Percentiles rank a stretch among this genome's conserved stretches.
Evolutionary conservation across 2,113 vertebrate genomes (phyloP).

Genomic region (Lagopus muta): DNA sequence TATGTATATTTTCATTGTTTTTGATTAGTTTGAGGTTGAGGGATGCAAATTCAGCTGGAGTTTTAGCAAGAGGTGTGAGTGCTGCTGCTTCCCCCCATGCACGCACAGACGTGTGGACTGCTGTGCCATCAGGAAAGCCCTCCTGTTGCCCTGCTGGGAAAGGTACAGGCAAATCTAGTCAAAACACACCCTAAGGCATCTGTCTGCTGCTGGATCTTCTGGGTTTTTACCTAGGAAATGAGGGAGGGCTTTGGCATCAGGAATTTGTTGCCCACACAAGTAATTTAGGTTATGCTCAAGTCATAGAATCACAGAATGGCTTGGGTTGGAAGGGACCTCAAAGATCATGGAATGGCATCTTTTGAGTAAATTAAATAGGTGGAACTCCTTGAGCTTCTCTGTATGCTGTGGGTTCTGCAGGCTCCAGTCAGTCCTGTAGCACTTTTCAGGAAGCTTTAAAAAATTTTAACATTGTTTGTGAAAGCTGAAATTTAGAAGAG

Average conservation of each 20-base stretch:
- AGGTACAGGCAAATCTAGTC: neutral
- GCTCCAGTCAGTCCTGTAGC: accelerated
- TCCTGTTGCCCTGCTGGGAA: neutral
- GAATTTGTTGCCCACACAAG: neutral
- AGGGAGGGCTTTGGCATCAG: neutral
- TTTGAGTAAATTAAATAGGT: neutral
- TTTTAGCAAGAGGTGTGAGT: neutral
- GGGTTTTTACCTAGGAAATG: neutral
- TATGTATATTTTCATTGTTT: neutral
- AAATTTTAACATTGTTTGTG: neutral
- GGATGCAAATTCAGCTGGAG: neutral
- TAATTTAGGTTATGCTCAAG: neutral
- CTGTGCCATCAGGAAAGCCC: neutral
- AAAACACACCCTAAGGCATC: accelerated
- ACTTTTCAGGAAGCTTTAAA: neutral
- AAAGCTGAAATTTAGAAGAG: neutral
- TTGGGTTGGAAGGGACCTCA: too few species aligned
- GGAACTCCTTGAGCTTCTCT: accelerated
- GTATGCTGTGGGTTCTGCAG: neutral
- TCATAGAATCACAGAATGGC: too few species aligned
- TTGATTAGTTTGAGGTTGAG: neutral
- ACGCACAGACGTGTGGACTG: neutral
- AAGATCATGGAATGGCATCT: neutral
- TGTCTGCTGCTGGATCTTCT: neutral
- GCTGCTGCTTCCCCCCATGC: too few species aligned